Percentiles rank a stretch among this genome's conserved stretches.
phyloP scores from a whole-genome alignment of 2,888 invertebrate genomes.

The Diachrysia chrysitis region DNA sequence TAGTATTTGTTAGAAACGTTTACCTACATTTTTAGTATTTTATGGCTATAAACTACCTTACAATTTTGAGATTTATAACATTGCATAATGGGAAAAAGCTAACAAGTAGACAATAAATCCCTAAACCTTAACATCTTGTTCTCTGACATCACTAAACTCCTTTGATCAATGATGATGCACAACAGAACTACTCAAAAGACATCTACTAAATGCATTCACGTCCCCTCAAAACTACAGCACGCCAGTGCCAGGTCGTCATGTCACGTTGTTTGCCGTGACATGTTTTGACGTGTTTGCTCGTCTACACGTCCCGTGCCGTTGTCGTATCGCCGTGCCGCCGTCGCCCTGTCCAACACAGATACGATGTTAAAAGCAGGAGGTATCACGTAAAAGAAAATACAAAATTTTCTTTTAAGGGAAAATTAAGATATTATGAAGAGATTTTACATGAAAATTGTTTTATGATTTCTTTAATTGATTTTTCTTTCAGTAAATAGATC shows the following conservation, averaged over 20 bases:
- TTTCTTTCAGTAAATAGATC: too few relatives aligned
- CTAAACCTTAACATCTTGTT: too few relatives aligned
- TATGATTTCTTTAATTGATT: neutral
- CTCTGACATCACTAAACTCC: too few relatives aligned
- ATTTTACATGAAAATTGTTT: neutral
- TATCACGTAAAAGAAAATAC: constrained; percentile 8
- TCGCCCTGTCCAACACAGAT: constrained; percentile 40
- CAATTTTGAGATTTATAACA: too few relatives aligned
- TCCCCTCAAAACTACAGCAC: neutral
- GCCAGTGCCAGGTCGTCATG: constrained; percentile 27
- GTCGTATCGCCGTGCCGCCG: constrained; percentile 24
- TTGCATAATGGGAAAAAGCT: too few relatives aligned
- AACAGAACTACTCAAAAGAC: neutral
- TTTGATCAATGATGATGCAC: too few relatives aligned
- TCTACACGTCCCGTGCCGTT: constrained; percentile 34
- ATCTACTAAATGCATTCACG: neutral
- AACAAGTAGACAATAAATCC: too few relatives aligned
- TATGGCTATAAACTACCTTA: too few relatives aligned
- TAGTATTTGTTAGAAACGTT: too few relatives aligned
- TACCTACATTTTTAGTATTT: too few relatives aligned
- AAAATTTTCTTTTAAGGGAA: too few relatives aligned
- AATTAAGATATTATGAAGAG: too few relatives aligned
- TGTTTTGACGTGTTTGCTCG: constrained; percentile 58
- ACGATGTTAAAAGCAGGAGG: constrained; percentile 22
- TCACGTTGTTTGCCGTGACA: constrained; percentile 40